Evolutionary conservation across 2,888 invertebrate genomes (phyloP).

Genomic region (Paralinhomoeus sp.): DNA sequence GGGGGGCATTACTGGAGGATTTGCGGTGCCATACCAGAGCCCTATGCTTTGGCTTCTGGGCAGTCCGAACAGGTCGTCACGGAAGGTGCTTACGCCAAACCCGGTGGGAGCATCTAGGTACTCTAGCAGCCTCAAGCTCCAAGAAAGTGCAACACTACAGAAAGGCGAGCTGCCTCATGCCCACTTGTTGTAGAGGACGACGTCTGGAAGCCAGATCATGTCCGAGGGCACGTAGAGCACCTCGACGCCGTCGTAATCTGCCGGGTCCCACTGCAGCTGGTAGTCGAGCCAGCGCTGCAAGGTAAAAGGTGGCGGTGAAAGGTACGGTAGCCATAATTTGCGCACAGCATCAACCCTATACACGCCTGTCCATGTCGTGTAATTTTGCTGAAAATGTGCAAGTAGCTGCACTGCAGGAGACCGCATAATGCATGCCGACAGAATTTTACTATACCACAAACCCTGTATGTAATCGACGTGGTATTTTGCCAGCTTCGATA

Average conservation of each 20-base stretch:
- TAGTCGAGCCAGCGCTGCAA: constrained; percentile 24
- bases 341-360: not conserved
- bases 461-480: too few relatives aligned
- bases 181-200: constrained; percentile 24
- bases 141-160: not conserved
- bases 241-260: constrained; percentile 25
- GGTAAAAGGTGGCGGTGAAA: not conserved
- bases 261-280: constrained; percentile 24
- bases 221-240: constrained; percentile 25
- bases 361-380: not conserved
- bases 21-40: not conserved
- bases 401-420: too few relatives aligned
- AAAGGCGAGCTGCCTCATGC: constrained; percentile 2
- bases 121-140: too few relatives aligned
- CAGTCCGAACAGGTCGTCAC: too few relatives aligned
- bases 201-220: constrained; percentile 22
- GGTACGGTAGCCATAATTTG: not conserved
- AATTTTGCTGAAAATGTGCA: too few relatives aligned
- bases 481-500: too few relatives aligned
- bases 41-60: too few relatives aligned
- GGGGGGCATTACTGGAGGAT: not conserved
- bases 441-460: too few relatives aligned
- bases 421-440: too few relatives aligned
- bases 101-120: not conserved
- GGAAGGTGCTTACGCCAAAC: not conserved